These are phyloP conservation scores for Trinorchestia longiramus DNA, from an alignment of 1,140 invertebrate species.

Conservation along the genomic window DNA sequence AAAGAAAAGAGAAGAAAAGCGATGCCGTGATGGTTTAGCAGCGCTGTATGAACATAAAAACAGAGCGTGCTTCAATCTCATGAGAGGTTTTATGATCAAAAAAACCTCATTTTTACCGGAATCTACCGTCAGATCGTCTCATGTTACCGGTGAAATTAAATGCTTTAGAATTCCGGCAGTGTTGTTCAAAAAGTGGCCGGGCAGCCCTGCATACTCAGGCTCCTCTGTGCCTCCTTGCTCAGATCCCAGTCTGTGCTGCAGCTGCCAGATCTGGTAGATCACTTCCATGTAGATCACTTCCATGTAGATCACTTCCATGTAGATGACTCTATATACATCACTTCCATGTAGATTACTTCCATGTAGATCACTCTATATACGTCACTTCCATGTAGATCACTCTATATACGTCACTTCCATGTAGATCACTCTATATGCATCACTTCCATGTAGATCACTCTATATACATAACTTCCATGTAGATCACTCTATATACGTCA, in stretches of 20 bases:
- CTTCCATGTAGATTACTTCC: no score
- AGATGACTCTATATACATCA: no score
- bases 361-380: no score
- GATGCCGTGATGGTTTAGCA: neutral
- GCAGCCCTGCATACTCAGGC: neutral
- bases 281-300: no score
- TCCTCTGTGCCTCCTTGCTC: neutral
- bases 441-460: no score
- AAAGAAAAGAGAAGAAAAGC: neutral
- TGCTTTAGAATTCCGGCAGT: neutral
- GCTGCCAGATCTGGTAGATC: neutral
- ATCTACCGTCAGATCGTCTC: neutral
- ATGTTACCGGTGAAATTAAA: neutral
- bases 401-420: no score
- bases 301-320: no score
- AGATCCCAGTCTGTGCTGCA: neutral
- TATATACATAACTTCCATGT: no score
- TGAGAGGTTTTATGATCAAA: neutral
- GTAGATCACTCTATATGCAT: no score
- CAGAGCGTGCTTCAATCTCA: neutral
- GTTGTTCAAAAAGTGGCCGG: neutral
- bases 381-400: no score
- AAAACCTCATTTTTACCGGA: neutral
- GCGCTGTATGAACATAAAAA: neutral
- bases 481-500: no score